phyloP scores from a whole-genome alignment of 2,888 invertebrate species.

The Drosophila fungiperda region DNA sequence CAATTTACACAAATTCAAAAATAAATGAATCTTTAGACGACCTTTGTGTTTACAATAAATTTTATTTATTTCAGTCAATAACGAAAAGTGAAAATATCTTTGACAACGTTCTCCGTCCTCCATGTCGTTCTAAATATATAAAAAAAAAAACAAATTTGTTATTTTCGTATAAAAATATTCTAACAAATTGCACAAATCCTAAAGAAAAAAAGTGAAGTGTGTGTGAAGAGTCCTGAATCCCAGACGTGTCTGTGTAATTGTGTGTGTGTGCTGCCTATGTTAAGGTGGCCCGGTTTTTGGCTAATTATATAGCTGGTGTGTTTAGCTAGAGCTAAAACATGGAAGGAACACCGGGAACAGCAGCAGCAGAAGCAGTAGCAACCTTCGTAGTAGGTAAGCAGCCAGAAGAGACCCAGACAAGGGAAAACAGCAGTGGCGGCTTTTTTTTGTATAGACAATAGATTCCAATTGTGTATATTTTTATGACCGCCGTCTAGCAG shows the following conservation, averaged over 20 bases:
- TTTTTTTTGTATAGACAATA: slow-evolving; percentile 53
- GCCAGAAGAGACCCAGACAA: slow-evolving; percentile 16
- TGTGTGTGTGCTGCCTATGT: slow-evolving; percentile 48
- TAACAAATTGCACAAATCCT: slow-evolving; percentile 46
- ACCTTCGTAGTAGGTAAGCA: slow-evolving; percentile 59
- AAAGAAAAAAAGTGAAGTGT: slow-evolving; percentile 19
- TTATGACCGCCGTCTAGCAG: slow-evolving; percentile 52
- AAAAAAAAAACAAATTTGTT: slow-evolving; percentile 29
- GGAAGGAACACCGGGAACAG: slow-evolving; percentile 64
- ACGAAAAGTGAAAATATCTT: slow-evolving; percentile 40
- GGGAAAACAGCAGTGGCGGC: slow-evolving; percentile 31
- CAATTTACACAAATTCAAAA: slow-evolving; percentile 20
- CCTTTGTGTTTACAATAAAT: slow-evolving; percentile 30
- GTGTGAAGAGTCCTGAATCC: slow-evolving; percentile 45
- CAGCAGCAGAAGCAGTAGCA: slow-evolving; percentile 26
- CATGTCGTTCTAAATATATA: slow-evolving; percentile 74
- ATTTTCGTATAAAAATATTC: slow-evolving; percentile 47
- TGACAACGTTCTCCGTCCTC: slow-evolving; percentile 38
- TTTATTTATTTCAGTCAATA: slow-evolving; percentile 30
- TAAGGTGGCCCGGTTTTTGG: slow-evolving; percentile 67
- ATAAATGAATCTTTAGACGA: slow-evolving; percentile 19
- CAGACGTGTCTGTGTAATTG: slow-evolving; percentile 22
- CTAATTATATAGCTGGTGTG: slow-evolving; percentile 67
- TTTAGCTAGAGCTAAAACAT: slow-evolving; percentile 69
- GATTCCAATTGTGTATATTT: slow-evolving; percentile 66